Evolutionary conservation across 2,113 vertebrate genomes (phyloP).

Genomic region (Vicugna pacos): DNA sequence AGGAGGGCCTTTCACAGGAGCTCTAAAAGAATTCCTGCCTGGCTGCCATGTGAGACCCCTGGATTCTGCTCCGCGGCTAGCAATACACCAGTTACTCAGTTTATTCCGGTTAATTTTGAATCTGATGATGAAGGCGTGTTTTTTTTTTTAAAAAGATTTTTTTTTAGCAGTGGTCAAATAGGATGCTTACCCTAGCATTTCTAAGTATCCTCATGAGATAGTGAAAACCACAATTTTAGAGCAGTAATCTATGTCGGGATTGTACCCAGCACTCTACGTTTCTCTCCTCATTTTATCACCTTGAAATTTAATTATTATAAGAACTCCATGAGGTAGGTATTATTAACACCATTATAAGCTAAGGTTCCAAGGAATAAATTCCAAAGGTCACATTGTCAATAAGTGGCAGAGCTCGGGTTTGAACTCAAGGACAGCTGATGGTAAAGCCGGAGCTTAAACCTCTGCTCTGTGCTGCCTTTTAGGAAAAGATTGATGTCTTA

Average conservation of each 20-base stretch:
- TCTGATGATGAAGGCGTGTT: not conserved
- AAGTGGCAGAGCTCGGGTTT: not conserved
- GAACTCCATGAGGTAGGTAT: not conserved
- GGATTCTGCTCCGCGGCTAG: not conserved
- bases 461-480: not conserved
- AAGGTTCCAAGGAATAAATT: not conserved
- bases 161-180: not conserved
- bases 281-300: not conserved
- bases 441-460: not conserved
- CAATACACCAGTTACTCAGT: not conserved
- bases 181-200: not conserved
- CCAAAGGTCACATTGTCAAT: not conserved
- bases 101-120: slow-evolving; percentile 10
- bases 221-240: not conserved
- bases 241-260: not conserved
- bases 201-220: not conserved
- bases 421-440: not conserved
- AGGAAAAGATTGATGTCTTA: not conserved
- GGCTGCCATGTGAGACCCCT: no score
- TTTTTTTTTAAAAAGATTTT: not conserved
- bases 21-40: not conserved
- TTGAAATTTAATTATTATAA: slow-evolving; percentile 42
- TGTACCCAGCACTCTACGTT: not conserved
- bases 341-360: not conserved
- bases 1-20: not conserved